These are phyloP conservation scores for Tuberolachnus salignus DNA, from an alignment of 2,888 invertebrate genomes.

Conservation along the genomic window DNA sequence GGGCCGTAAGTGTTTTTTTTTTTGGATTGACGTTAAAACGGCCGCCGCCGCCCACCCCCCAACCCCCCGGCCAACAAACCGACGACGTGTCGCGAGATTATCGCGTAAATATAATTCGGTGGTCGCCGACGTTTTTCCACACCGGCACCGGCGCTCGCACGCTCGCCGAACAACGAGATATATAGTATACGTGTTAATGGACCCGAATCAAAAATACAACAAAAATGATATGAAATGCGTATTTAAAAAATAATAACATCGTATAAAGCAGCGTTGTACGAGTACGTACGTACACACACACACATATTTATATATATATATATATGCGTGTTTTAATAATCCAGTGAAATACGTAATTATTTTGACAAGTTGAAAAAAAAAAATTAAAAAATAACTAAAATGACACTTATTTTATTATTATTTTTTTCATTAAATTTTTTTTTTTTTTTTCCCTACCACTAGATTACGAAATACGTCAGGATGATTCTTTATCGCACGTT, in stretches of 20 bases:
- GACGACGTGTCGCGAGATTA: neutral
- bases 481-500: neutral
- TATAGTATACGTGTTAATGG: too few relatives aligned
- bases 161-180: too few relatives aligned
- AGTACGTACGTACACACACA: too few relatives aligned
- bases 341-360: neutral
- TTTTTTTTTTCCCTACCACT: neutral
- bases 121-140: too few relatives aligned
- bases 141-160: too few relatives aligned
- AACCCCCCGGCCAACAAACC: too few relatives aligned
- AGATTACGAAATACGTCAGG: neutral
- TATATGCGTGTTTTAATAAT: neutral
- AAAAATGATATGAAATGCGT: too few relatives aligned
- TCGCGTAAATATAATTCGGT: too few relatives aligned
- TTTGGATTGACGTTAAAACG: slow-evolving; percentile 16
- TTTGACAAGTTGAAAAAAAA: neutral
- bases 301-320: too few relatives aligned
- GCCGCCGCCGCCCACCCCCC: neutral
- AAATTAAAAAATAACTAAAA: neutral
- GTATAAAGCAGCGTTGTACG: too few relatives aligned
- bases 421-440: neutral
- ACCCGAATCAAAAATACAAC: too few relatives aligned
- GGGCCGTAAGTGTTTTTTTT: slow-evolving; percentile 33
- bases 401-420: neutral
- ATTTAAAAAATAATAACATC: too few relatives aligned